Conservation (phyloP, 2,113 vertebrate genomes). For the Tichodroma muraria region DNA sequence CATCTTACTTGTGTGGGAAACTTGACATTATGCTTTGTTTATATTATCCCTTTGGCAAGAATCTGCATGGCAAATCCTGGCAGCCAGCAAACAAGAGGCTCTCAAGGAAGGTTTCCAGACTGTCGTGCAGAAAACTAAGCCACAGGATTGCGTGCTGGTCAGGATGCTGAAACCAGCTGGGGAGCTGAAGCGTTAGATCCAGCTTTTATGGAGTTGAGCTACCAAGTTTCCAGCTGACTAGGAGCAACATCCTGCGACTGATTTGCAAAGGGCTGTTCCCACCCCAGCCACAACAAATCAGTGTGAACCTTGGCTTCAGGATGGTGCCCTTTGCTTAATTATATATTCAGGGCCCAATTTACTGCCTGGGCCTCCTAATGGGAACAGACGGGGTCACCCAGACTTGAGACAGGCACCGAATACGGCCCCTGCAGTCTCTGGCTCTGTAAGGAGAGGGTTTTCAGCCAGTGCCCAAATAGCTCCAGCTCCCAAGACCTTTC, state of each 20-base stretch:
- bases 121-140: slow-evolving; percentile 59
- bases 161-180: slow-evolving; percentile 59
- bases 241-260: slow-evolving; percentile 53
- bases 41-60: slow-evolving; percentile 65
- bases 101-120: slow-evolving; percentile 63
- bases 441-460: background rate
- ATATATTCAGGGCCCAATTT: slow-evolving; percentile 63
- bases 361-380: slow-evolving; percentile 37
- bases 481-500: background rate
- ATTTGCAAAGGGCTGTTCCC: slow-evolving; percentile 60
- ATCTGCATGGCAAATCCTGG: slow-evolving; percentile 66
- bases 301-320: slow-evolving; percentile 59
- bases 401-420: slow-evolving; percentile 29
- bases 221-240: slow-evolving; percentile 54
- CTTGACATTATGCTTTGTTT: slow-evolving; percentile 70
- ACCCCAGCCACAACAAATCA: slow-evolving; percentile 61
- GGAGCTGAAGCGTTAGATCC: slow-evolving; percentile 55
- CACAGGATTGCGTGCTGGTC: slow-evolving; percentile 57
- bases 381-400: slow-evolving; percentile 45
- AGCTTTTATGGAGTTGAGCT: slow-evolving; percentile 43
- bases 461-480: background rate
- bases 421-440: background rate
- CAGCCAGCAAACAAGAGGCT: slow-evolving; percentile 59
- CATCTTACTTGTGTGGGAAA: slow-evolving; percentile 64
- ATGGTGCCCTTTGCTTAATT: slow-evolving; percentile 63